Percentiles rank a stretch among this genome's conserved stretches.
Evolutionary conservation across 2,113 vertebrate genomes (phyloP).

Genomic region (Oreotrochilus melanogaster): DNA sequence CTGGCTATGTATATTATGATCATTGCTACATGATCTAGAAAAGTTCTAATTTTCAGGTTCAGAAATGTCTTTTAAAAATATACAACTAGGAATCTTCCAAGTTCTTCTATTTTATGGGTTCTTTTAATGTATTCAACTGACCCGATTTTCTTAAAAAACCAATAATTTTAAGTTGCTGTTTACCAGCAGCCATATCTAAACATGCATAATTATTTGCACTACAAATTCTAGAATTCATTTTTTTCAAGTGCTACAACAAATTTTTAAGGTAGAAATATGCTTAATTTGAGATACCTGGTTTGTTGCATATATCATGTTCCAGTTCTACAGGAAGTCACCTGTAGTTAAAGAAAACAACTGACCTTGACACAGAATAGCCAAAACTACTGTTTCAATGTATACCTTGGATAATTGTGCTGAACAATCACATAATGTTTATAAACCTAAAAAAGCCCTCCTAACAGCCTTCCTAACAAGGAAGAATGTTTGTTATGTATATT

Average conservation of each 20-base stretch:
- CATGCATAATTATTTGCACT: constrained; percentile 2
- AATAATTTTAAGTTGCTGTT: neutral
- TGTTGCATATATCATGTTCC: constrained; percentile 43
- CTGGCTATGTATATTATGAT: neutral
- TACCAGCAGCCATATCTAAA: constrained; percentile 22
- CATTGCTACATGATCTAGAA: constrained; percentile 23
- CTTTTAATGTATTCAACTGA: neutral
- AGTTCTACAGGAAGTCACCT: constrained; percentile 1
- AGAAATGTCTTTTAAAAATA: constrained; percentile 13
- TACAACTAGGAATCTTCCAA: neutral
- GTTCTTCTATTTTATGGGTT: neutral
- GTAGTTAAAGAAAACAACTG: neutral
- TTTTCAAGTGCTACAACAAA: neutral
- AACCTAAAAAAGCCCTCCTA: neutral
- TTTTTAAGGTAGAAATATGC: neutral
- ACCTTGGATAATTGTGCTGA: neutral
- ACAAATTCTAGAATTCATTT: neutral
- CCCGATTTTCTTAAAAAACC: neutral
- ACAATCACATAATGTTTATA: neutral
- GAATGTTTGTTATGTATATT: neutral
- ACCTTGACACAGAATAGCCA: neutral
- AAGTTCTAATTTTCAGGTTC: constrained; percentile 18
- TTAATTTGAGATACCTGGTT: constrained; percentile 14
- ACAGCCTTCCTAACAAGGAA: neutral
- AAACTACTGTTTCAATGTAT: neutral